These are phyloP conservation scores for Euwallacea similis DNA, from an alignment of 1,140 invertebrate species.

Conservation along the genomic window DNA sequence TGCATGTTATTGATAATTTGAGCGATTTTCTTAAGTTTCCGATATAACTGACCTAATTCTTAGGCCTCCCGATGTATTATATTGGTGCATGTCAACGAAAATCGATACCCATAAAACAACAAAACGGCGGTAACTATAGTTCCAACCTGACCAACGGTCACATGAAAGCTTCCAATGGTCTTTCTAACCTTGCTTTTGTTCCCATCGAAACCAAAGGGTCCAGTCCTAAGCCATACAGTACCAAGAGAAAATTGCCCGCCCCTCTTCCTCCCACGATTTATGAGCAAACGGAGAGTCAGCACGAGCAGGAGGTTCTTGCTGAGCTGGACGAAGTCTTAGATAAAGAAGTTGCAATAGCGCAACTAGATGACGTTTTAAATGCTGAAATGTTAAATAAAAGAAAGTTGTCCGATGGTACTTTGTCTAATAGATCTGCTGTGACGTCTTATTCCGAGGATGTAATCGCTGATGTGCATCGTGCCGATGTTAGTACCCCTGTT, in stretches of 20 bases:
- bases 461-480: constrained; percentile 44
- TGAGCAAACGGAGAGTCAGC: constrained; percentile 30
- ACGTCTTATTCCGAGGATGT: constrained; percentile 40
- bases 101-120: constrained; percentile 6
- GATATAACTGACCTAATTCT: constrained; percentile 9
- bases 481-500: constrained; percentile 36
- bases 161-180: constrained; percentile 16
- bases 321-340: constrained; percentile 44
- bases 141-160: constrained; percentile 26
- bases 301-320: constrained; percentile 33
- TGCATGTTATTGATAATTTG: background rate
- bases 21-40: background rate
- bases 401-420: constrained; percentile 39
- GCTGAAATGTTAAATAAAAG: constrained; percentile 24
- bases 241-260: constrained; percentile 32
- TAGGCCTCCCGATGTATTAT: constrained; percentile 47
- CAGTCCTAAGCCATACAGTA: constrained; percentile 1
- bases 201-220: constrained; percentile 17
- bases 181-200: constrained; percentile 35
- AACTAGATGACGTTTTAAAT: constrained; percentile 11
- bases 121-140: constrained; percentile 23
- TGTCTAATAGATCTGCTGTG: constrained; percentile 42
- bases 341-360: constrained; percentile 34
- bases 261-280: constrained; percentile 24
- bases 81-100: constrained; percentile 32